Evolutionary conservation across 23 tunicate species (phyloP).

Genomic region (Diplosoma virens): DNA sequence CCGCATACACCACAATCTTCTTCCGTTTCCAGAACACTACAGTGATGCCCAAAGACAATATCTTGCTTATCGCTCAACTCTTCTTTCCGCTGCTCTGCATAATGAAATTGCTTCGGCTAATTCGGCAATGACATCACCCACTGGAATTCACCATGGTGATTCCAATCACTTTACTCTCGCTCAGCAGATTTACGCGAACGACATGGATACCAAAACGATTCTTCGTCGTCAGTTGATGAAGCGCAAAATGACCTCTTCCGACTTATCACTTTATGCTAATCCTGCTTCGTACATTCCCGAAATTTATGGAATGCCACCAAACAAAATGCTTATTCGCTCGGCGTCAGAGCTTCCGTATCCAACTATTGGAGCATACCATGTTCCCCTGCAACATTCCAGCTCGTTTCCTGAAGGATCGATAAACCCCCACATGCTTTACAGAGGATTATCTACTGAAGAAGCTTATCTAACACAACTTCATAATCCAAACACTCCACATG

Average conservation of each 20-base stretch:
- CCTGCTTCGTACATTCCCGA: slow-evolving; percentile 57
- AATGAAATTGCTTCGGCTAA: slow-evolving; percentile 64
- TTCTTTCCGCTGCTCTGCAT: slow-evolving; percentile 76
- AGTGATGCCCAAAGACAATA: slow-evolving; percentile 72
- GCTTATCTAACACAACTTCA: slow-evolving; percentile 64
- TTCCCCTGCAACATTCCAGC: slow-evolving; percentile 64
- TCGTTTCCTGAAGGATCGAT: slow-evolving; percentile 62
- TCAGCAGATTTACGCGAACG: slow-evolving; percentile 25
- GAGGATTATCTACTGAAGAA: slow-evolving; percentile 36
- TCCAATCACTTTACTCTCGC: slow-evolving; percentile 36
- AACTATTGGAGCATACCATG: slow-evolving; percentile 58
- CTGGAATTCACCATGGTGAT: slow-evolving; percentile 52
- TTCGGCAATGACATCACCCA: slow-evolving; percentile 75
- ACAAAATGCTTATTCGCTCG: slow-evolving; percentile 72
- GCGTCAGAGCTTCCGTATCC: slow-evolving; percentile 75
- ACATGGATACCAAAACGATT: slow-evolving; percentile 70
- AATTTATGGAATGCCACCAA: slow-evolving; percentile 65
- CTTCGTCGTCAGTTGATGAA: slow-evolving; percentile 82
- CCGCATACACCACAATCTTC: slow-evolving; percentile 91
- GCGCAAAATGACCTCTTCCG: slow-evolving; percentile 71
- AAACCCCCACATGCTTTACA: slow-evolving; percentile 46
- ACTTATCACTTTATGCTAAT: slow-evolving; percentile 2
- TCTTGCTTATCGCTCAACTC: slow-evolving; percentile 86
- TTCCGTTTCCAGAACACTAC: slow-evolving; percentile 96
- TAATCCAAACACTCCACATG: slow-evolving; percentile 36